Base-by-base conservation (phyloP, 2,888 invertebrate species). In the Magallana nippona region DNA sequence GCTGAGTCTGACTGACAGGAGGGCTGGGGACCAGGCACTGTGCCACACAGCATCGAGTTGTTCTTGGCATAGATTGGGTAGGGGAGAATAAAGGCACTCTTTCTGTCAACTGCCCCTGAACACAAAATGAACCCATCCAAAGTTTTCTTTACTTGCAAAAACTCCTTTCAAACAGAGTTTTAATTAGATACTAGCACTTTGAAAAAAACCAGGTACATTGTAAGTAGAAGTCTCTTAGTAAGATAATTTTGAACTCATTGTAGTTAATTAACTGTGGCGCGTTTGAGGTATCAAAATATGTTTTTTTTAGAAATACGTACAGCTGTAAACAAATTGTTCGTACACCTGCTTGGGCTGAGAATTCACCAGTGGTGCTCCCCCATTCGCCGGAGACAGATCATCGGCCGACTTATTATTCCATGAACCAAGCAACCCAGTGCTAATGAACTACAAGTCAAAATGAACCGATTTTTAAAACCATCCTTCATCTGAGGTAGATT, bases 391-490 rank as follows among this genome's bases (percentile, higher is more conserved):
- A n/a, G 44, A 58, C 5, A 85, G 63, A 22, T 85, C 85, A 55
- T 85, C 85, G 19, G 11, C 81, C 1, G 13, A 22, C 55, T 86
- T 85, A 2, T 85, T 87, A 79, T 82, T 77, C 44, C 86, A 83
- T 44, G 83, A 87, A 17, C 89, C 89, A 13, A 89, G 83, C 17
- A 89, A 81, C 11, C 89, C 89, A 2, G 13, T 11, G 22, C 63
- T 63, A 1, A 27, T 27, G 15, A 63, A 63, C 63, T 63, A 22
- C n/a, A 63, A 63, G 10, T 22, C 19, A 19, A 63, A 13, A 27
- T 22, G 13, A 27, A 63, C 44, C 5, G 11, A 60, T 0, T 2
- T n/a, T n/a, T 60, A 1, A 19, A 60, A 60, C 17, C 60, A 60
- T 19, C 10, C 8, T 44, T 44, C 44, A 5, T 44, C 44, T 44